Percentiles rank a stretch among this genome's conserved stretches.
Conservation (phyloP, 2,113 vertebrate species). For the Actinemys pallida region DNA sequence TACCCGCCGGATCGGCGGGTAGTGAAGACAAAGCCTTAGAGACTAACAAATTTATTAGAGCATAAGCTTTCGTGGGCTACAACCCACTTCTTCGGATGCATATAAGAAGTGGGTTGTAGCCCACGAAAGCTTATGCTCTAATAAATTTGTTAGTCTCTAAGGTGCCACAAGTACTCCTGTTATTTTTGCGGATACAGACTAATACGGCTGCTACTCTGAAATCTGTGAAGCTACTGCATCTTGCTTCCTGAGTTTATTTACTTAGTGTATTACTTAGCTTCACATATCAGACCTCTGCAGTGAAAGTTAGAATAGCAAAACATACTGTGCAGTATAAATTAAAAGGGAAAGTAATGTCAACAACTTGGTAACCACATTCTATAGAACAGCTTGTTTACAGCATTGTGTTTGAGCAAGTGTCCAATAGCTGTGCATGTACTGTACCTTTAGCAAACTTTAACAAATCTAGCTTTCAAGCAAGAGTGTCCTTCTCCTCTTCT, state of each 20-base stretch:
- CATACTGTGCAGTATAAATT: not conserved
- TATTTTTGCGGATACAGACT: too few species aligned
- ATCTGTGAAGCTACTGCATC: not conserved
- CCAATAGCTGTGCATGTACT: not conserved
- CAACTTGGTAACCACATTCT: not conserved
- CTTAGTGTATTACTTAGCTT: not conserved
- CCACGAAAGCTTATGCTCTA: too few species aligned
- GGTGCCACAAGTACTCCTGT: too few species aligned
- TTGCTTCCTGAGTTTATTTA: not conserved
- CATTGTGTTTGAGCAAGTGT: not conserved
- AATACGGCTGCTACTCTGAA: too few species aligned
- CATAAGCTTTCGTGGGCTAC: too few species aligned
- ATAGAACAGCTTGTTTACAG: not conserved
- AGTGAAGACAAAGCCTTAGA: too few species aligned
- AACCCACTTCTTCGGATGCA: too few species aligned
- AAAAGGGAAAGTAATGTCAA: not conserved
- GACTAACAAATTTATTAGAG: too few species aligned
- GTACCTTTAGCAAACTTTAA: not conserved
- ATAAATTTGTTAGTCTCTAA: too few species aligned
- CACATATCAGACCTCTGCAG: not conserved
- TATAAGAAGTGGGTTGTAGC: too few species aligned
- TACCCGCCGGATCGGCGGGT: too few species aligned
- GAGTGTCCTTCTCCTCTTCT: not conserved
- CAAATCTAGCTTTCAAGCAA: not conserved
- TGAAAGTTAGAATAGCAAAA: not conserved